Evolutionary conservation across 2,888 invertebrate species (phyloP).

Genomic region (Brachylomia viminalis): DNA sequence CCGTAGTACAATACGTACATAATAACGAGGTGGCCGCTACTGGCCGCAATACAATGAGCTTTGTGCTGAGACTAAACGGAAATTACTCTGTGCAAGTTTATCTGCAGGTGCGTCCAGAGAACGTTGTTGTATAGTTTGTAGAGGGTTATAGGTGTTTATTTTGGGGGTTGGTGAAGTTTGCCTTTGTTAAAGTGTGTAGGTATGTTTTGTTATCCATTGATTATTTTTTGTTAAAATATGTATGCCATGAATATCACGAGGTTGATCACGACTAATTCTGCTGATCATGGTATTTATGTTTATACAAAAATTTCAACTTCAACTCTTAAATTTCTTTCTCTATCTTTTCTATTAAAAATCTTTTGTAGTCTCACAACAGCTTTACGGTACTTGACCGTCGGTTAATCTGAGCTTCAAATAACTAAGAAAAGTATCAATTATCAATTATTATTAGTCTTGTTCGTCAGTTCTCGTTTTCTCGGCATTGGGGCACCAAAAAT

Average conservation of each 20-base stretch:
- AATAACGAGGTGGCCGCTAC: constrained; percentile 38
- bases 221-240: not conserved
- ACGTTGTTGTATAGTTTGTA: constrained; percentile 37
- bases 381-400: not conserved
- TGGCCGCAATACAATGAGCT: constrained; percentile 68
- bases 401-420: not conserved
- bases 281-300: not conserved
- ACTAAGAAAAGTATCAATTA: not conserved
- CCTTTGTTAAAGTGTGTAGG: not conserved
- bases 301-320: not conserved
- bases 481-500: not conserved
- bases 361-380: not conserved
- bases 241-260: not conserved
- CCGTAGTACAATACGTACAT: constrained; percentile 29
- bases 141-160: constrained; percentile 18
- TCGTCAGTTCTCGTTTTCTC: not conserved
- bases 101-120: constrained; percentile 60
- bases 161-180: not conserved
- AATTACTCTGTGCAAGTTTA: constrained; percentile 78
- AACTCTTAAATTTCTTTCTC: not conserved
- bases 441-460: not conserved
- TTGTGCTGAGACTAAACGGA: constrained; percentile 76
- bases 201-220: too few relatives aligned
- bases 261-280: not conserved
- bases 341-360: too few relatives aligned